Percentiles rank a stretch among this genome's conserved stretches.
Conservation (phyloP, 1,140 invertebrate species). For the Drosophila ercepeae region DNA sequence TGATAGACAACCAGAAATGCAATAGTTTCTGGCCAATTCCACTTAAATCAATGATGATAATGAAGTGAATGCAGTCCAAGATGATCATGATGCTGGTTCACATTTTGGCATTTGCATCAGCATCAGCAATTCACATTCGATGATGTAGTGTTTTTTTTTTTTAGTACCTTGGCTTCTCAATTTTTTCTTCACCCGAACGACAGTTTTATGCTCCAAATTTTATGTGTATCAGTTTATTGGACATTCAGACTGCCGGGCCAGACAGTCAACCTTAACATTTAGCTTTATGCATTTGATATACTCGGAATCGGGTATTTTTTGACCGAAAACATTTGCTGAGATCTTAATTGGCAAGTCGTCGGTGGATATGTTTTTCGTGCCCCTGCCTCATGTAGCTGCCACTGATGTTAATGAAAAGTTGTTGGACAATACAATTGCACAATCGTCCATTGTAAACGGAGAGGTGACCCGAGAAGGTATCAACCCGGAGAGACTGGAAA, state of each 20-base stretch:
- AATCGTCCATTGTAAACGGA: constrained; percentile 39
- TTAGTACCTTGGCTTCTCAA: constrained; percentile 6
- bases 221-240: constrained; percentile 76
- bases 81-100: constrained; percentile 58
- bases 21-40: constrained; percentile 65
- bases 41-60: constrained; percentile 71
- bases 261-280: constrained; percentile 78
- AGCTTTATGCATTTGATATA: constrained; percentile 61
- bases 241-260: constrained; percentile 31
- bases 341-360: constrained; percentile 71
- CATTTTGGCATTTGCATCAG: constrained; percentile 78
- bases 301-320: constrained; percentile 28
- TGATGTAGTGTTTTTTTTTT: constrained; percentile 17
- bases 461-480: constrained; percentile 43
- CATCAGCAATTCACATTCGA: constrained; percentile 31
- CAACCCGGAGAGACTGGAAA: constrained; percentile 9
- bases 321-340: constrained; percentile 53
- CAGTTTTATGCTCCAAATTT: constrained; percentile 81
- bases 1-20: constrained; percentile 55
- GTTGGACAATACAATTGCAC: constrained; percentile 72
- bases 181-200: constrained; percentile 40
- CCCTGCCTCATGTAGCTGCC: constrained; percentile 13
- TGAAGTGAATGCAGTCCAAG: constrained; percentile 27
- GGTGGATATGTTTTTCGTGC: constrained; percentile 40
- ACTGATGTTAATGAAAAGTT: constrained; percentile 72